Evolutionary conservation across 2,888 invertebrate genomes (phyloP).

Genomic region (Elysia crispata): DNA sequence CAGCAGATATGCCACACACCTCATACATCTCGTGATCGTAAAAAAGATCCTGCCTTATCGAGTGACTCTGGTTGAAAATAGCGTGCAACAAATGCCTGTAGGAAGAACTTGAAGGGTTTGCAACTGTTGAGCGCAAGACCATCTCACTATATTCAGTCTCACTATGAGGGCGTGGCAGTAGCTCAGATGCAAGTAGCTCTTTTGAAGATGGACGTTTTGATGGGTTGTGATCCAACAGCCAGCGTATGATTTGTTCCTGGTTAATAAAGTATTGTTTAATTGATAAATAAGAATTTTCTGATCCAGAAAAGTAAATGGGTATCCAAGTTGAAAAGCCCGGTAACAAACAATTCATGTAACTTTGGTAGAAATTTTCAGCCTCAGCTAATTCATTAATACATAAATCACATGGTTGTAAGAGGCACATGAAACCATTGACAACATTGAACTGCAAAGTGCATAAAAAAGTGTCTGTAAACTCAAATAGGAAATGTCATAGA

Average conservation of each 20-base stretch:
- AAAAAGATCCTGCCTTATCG: conserved; percentile 86
- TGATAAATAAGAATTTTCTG: no score
- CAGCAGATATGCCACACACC: conserved; percentile 55
- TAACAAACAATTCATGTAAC: no score
- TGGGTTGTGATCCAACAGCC: conserved; percentile 92
- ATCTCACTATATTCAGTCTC: conserved; percentile 89
- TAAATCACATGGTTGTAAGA: no score
- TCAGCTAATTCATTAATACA: no score
- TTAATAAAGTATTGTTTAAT: neutral
- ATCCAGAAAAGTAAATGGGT: no score
- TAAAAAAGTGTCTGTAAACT: no score
- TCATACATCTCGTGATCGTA: conserved; percentile 84
- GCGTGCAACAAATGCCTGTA: conserved; percentile 82
- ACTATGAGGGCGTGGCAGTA: conserved; percentile 89
- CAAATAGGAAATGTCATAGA: no score
- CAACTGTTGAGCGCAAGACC: conserved; percentile 85
- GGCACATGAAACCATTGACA: no score
- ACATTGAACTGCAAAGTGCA: no score
- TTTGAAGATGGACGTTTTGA: conserved; percentile 89
- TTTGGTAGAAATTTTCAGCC: no score
- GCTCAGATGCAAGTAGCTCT: conserved; percentile 88
- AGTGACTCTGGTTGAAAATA: conserved; percentile 80
- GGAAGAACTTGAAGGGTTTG: conserved; percentile 87
- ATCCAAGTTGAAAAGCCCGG: no score
- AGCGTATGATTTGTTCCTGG: conserved; percentile 78